Evolutionary conservation across 1,140 invertebrate species (phyloP).

Genomic region (Nymphalis io): DNA sequence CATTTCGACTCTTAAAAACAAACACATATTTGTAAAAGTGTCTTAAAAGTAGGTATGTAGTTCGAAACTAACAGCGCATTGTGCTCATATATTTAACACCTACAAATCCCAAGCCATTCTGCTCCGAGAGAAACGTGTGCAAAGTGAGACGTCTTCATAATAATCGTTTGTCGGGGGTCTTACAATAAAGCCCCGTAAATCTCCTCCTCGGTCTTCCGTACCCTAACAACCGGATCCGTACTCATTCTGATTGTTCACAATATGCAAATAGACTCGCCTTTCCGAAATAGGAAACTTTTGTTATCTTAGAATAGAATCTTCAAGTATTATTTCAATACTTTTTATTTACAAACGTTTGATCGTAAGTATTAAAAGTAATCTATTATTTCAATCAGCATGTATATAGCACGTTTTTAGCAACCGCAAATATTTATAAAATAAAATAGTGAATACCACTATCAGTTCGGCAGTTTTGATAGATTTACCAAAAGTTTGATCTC

Average conservation of each 20-base stretch:
- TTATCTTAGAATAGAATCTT: conserved; percentile 29
- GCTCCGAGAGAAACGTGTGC: conserved; percentile 39
- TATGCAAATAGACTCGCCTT: conserved; percentile 48
- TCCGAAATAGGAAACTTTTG: conserved; percentile 37
- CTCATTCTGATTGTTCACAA: conserved; percentile 48
- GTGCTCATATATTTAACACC: not conserved
- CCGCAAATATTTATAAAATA: not conserved
- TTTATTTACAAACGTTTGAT: not conserved
- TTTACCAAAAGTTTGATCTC: conserved; percentile 44
- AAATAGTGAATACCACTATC: conserved; percentile 31
- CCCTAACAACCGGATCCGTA: conserved; percentile 43
- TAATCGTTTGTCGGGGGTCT: conserved; percentile 55
- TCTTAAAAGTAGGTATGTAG: not conserved
- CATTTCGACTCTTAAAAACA: too few species aligned
- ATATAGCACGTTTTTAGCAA: not conserved
- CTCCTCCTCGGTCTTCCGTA: conserved; percentile 36
- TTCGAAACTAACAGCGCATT: not conserved
- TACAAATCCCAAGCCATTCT: conserved; percentile 8
- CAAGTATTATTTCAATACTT: conserved; percentile 5
- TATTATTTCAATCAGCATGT: too few species aligned
- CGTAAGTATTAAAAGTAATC: too few species aligned
- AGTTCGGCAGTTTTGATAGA: conserved; percentile 50
- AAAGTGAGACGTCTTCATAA: conserved; percentile 54
- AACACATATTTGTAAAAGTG: too few species aligned
- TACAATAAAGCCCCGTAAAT: conserved; percentile 52